Percentiles rank a stretch among this genome's conserved stretches.
phyloP scores from a whole-genome alignment of 2,797 vertebrate species.

The Pipistrellus pipistrellus region DNA sequence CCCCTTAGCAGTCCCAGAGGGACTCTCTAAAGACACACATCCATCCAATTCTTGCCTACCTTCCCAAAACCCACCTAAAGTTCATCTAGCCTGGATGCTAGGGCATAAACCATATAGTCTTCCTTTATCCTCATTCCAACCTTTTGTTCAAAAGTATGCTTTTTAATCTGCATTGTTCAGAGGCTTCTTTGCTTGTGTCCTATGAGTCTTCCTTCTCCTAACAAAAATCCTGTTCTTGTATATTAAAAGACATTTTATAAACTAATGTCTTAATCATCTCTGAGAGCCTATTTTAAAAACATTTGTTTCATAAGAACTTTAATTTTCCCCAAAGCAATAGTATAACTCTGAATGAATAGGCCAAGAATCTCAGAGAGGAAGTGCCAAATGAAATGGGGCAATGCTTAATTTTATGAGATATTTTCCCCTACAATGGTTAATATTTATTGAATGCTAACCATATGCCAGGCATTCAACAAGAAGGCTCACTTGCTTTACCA shows the following conservation, averaged over 20 bases:
- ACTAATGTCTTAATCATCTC: background rate
- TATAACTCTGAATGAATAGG: background rate
- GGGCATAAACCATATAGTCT: accelerated
- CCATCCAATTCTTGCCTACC: background rate
- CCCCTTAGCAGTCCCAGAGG: background rate
- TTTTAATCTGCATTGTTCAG: background rate
- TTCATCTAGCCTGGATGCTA: background rate
- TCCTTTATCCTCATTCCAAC: background rate
- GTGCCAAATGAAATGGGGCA: background rate
- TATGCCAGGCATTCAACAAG: background rate
- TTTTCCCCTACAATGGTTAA: background rate
- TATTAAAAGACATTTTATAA: conserved; percentile 40
- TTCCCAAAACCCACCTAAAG: background rate
- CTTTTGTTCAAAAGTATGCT: background rate
- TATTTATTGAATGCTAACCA: background rate
- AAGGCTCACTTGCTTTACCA: background rate
- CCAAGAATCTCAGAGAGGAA: background rate
- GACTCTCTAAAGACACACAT: background rate
- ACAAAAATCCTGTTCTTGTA: background rate
- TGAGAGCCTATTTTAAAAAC: background rate
- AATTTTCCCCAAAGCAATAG: background rate
- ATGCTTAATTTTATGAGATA: background rate
- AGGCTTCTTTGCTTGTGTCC: background rate
- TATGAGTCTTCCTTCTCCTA: background rate
- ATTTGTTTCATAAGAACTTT: background rate